Base-by-base conservation (phyloP, 2,797 vertebrate genomes). In the Corythornis leucogaster region DNA sequence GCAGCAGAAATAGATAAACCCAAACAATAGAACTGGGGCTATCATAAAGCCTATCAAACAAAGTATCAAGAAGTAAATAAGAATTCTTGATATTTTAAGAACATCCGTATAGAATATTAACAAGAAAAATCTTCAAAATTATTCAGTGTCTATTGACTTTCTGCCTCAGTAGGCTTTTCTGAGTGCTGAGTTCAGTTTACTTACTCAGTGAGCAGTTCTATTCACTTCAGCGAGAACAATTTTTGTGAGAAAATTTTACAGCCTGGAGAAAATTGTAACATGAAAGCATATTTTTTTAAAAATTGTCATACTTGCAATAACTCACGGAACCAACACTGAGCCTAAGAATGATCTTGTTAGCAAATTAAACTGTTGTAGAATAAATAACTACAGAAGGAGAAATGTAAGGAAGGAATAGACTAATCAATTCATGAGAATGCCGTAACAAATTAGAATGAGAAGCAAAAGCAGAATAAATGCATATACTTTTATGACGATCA, bases 261-360 rank as follows among this genome's bases (percentile, higher is more conserved):
- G 18, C 31, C 18, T 80, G 54, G 15, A 87, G 45, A 54, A 86
- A 81, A 84, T 3, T n/a, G 12, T 58, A 78, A 78, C 62, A 80
- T 63, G 20, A 6, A 61, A 79, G 5, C 0, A 0, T 3, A 6
- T 22, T 22, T 24, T 19, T 1, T 0, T 35, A 25, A 2, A 1
- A 45, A 26, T 1, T 0, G 2, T 26, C 63, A 50, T 54, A 51
- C 13, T 64, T 69, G 30, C 4, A 43, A n/a, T 42, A 54, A 55
- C 2, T 1, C 38, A 35, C 58, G 54, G 30, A 75, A 55, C 28
- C 53, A 84, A 40, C 22, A 71, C 7, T 13, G 20, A 73, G 3
- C 6, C n/a, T 77, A 11, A 71, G 59, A 57, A 66, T 8, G 68
- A 45, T 25, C 30, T 66, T 87, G 19, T 35, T 86, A 46, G 59